phyloP scores from a whole-genome alignment of 2,113 vertebrate species.

The Cyprinodon brontotheroides region DNA sequence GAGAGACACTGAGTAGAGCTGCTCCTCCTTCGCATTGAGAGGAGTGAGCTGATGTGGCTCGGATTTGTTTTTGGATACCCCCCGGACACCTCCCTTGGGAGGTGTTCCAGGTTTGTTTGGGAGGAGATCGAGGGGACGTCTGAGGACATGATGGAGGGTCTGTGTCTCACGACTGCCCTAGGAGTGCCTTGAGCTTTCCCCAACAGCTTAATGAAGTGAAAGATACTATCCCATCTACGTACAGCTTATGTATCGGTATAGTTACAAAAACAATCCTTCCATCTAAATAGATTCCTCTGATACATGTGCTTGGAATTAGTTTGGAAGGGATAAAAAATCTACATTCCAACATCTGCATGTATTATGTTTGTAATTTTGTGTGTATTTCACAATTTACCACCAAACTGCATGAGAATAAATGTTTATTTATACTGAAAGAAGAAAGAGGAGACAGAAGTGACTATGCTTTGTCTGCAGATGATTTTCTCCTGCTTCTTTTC shows the following conservation, averaged over 20 bases:
- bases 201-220: too few relatives aligned
- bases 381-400: not conserved
- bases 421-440: slow-evolving; percentile 4
- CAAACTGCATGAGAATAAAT: not conserved
- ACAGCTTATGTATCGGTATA: not conserved
- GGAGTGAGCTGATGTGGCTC: too few relatives aligned
- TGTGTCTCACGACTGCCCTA: too few relatives aligned
- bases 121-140: too few relatives aligned
- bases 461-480: not conserved
- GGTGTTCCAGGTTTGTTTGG: too few relatives aligned
- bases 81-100: too few relatives aligned
- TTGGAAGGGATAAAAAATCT: not conserved
- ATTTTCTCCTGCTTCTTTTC: not conserved
- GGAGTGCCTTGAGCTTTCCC: too few relatives aligned
- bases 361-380: not conserved
- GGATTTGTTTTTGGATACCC: too few relatives aligned
- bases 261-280: not conserved
- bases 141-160: too few relatives aligned
- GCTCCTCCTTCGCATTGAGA: too few relatives aligned
- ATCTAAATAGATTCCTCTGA: not conserved
- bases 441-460: slow-evolving; percentile 1
- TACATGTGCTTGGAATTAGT: not conserved
- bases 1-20: too few relatives aligned
- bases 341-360: not conserved
- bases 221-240: not conserved